Percentiles rank a stretch among this genome's conserved stretches.
phyloP scores from a whole-genome alignment of 1,140 invertebrate genomes.

The Vanessa atalanta region DNA sequence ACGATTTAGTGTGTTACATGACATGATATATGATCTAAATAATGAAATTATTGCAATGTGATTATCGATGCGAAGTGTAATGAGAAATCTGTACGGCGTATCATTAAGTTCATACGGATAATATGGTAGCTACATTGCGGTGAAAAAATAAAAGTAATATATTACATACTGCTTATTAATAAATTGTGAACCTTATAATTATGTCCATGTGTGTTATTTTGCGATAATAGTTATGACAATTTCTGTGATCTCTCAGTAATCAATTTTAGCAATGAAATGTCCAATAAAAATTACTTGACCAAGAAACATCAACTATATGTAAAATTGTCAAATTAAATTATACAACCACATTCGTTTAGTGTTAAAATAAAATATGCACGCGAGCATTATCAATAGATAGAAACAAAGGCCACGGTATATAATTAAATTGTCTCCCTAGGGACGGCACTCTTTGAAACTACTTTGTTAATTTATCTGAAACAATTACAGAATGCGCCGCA shows the following conservation, averaged over 20 bases:
- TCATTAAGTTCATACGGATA: no score
- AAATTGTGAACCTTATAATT: no score
- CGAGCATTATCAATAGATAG: slow-evolving; percentile 44
- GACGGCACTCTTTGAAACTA: slow-evolving; percentile 67
- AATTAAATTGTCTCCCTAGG: slow-evolving; percentile 67
- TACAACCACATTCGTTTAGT: background rate
- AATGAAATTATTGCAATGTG: slow-evolving; percentile 3
- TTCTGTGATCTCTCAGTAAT: no score
- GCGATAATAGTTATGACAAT: no score
- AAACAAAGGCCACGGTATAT: slow-evolving; percentile 57
- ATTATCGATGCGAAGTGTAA: background rate
- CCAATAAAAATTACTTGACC: no score
- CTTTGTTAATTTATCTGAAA: slow-evolving; percentile 76
- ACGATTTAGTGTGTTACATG: slow-evolving; percentile 9
- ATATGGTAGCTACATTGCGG: no score
- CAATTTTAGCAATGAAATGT: no score
- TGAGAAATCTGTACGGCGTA: background rate
- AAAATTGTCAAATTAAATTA: background rate
- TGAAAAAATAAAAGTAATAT: no score
- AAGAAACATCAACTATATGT: no score
- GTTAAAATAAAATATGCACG: slow-evolving; percentile 3
- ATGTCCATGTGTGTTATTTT: no score
- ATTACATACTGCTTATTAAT: no score
- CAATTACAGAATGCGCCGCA: slow-evolving; percentile 66
- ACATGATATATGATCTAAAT: slow-evolving; percentile 15